Evolutionary conservation across 1,140 invertebrate genomes (phyloP).

Genomic region (Formica exsecta): DNA sequence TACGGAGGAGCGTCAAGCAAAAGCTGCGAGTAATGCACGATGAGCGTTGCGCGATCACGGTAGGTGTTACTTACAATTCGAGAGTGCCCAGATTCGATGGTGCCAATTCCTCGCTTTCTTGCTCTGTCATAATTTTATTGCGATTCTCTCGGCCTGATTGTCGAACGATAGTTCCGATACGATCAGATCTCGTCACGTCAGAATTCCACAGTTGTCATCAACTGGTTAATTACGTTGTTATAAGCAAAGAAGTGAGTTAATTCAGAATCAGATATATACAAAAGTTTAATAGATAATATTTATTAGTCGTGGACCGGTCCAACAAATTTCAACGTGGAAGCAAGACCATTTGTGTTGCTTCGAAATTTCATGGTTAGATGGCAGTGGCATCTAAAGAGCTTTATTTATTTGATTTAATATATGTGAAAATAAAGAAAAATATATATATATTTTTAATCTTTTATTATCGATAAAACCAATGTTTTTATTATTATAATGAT

Average conservation of each 20-base stretch:
- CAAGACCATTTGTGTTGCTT: not conserved
- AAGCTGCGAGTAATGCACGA: conserved; percentile 64
- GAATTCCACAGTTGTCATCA: not conserved
- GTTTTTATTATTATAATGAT: not conserved
- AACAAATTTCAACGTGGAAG: conserved; percentile 8
- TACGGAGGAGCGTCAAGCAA: conserved; percentile 34
- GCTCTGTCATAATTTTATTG: conserved; percentile 60
- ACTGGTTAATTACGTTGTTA: not conserved
- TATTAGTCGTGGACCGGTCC: not conserved
- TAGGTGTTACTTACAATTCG: conserved; percentile 88
- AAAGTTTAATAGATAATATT: not conserved
- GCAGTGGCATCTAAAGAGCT: not conserved
- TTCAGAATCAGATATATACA: not conserved
- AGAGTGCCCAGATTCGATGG: conserved; percentile 93
- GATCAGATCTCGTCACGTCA: not conserved
- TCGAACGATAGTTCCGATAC: not conserved
- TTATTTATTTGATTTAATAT: no score
- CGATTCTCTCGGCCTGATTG: not conserved
- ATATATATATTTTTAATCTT: not conserved
- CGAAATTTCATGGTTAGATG: conserved; percentile 6
- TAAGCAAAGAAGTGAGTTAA: not conserved
- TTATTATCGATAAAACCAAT: not conserved
- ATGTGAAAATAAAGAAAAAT: not conserved
- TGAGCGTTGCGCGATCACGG: conserved; percentile 45
- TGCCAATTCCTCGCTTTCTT: conserved; percentile 87